phyloP scores from a whole-genome alignment of 2,113 vertebrate genomes.

The Amblyopsis rosae region DNA sequence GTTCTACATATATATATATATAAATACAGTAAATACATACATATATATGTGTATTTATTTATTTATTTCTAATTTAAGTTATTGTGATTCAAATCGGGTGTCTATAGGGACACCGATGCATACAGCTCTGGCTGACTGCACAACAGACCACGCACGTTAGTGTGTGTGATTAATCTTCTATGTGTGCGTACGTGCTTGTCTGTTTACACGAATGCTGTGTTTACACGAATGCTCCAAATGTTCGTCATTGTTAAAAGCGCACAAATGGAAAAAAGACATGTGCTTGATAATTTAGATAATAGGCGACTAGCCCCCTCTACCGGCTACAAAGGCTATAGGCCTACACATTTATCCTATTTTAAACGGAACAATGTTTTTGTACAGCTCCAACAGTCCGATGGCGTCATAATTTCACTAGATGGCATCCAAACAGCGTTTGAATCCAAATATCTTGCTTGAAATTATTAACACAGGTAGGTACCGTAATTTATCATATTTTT shows the following conservation, averaged over 20 bases:
- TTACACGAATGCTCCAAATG: not conserved
- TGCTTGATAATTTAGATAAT: not conserved
- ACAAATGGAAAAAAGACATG: not conserved
- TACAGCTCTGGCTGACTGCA: conserved; percentile 55
- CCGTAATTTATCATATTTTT: too few relatives aligned
- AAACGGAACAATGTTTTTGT: not conserved
- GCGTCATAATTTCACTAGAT: conserved; percentile 46
- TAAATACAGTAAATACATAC: too few relatives aligned
- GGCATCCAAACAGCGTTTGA: conserved; percentile 8
- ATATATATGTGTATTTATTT: too few relatives aligned
- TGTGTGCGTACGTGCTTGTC: conserved; percentile 12
- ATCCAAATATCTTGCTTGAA: not conserved
- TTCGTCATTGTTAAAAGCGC: not conserved
- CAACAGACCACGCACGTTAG: conserved; percentile 59
- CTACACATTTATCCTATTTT: not conserved
- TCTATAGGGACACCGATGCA: conserved; percentile 51
- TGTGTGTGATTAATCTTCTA: not conserved
- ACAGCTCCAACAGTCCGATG: not conserved
- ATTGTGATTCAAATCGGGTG: too few relatives aligned
- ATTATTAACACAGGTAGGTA: too few relatives aligned
- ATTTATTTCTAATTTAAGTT: too few relatives aligned
- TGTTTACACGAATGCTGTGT: not conserved
- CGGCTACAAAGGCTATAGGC: conserved; percentile 20
- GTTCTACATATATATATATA: too few relatives aligned
- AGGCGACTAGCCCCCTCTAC: conserved; percentile 38